Base-by-base conservation (phyloP, 2,797 vertebrate genomes). In the Cryptoprocta ferox region DNA sequence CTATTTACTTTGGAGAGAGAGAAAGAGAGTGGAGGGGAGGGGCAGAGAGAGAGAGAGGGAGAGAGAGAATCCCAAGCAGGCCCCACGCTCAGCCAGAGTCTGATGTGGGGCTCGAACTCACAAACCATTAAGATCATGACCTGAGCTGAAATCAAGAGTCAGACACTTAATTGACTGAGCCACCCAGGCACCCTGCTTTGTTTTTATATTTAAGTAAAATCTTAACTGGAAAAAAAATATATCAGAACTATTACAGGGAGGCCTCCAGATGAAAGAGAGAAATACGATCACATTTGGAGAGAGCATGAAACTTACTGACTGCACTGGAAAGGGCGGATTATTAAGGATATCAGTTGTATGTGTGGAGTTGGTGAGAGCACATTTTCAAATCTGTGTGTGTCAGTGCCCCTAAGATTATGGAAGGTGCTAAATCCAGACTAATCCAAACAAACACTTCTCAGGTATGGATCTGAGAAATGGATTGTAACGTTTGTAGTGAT, bases 181-280 rank as follows among this genome's bases (percentile, higher is more conserved):
- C 56, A 24, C 8, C 21, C 8, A 19, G 8, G 56, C 3, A 1
- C 56, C 56, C 3, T 24, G 50, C 50, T 53, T 53, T 59, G 56
- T 59, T 59, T 59, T 59, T 59, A 13, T 61, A 83, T 84, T 48
- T 65, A 50, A 50, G 14, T 78, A 50, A 95, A 83, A 87, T 81
- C 8, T 19, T 76, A 81, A 59, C 42, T 70, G 39, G 24, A 8
- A 10, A 89, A 37, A 42, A 42, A n/a, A n/a, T n/a, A 42, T 37
- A 24, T 32, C 30, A 63, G 12, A 66, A 68, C 32, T 26, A 3
- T 80, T 37, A 32, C 35, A 10, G 37, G 21, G 12, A 90, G 10
- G 5, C 3, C 50, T 92, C 35, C 30, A 39, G 19, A 53, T 50
- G 30, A 53, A 80, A 87, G 48, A 21, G 76, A 89, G 45, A 35